Conservation (phyloP, 2,888 invertebrate species). For the Taphrorychus bicolor region DNA sequence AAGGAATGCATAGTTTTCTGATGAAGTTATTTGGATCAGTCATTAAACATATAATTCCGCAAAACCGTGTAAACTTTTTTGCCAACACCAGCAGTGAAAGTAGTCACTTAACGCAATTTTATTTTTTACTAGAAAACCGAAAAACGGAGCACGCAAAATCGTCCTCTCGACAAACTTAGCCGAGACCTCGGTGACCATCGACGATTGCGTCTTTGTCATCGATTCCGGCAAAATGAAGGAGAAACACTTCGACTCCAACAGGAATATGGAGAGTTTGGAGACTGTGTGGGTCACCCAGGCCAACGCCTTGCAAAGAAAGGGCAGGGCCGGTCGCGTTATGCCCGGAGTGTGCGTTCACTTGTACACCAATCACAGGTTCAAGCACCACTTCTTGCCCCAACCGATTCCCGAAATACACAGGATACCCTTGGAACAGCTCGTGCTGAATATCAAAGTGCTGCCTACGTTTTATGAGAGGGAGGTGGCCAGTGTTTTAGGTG, state of each 20-base stretch:
- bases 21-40: too few species aligned
- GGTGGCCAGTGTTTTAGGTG: slow-evolving; percentile 54
- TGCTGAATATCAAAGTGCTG: slow-evolving; percentile 78
- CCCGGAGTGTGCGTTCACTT: slow-evolving; percentile 88
- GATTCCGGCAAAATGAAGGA: slow-evolving; percentile 94
- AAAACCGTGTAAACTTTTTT: too few species aligned
- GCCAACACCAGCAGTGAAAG: too few species aligned
- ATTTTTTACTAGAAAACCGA: slow-evolving; percentile 64
- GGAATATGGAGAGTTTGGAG: slow-evolving; percentile 87
- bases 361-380: slow-evolving; percentile 77
- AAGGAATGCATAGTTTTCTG: not conserved
- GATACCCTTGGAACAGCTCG: slow-evolving; percentile 83
- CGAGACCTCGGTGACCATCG: slow-evolving; percentile 94
- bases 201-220: slow-evolving; percentile 94
- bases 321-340: slow-evolving; percentile 90
- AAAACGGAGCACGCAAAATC: slow-evolving; percentile 80
- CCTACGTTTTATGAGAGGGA: slow-evolving; percentile 58
- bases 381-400: slow-evolving; percentile 72
- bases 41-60: too few species aligned
- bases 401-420: slow-evolving; percentile 90
- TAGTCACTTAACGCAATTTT: not conserved
- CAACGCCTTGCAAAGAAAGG: slow-evolving; percentile 88
- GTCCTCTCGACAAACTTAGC: slow-evolving; percentile 92
- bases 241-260: slow-evolving; percentile 80
- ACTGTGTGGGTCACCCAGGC: slow-evolving; percentile 90